Conservation (phyloP, 1,140 invertebrate species). For the Meloidogyne chitwoodi region DNA sequence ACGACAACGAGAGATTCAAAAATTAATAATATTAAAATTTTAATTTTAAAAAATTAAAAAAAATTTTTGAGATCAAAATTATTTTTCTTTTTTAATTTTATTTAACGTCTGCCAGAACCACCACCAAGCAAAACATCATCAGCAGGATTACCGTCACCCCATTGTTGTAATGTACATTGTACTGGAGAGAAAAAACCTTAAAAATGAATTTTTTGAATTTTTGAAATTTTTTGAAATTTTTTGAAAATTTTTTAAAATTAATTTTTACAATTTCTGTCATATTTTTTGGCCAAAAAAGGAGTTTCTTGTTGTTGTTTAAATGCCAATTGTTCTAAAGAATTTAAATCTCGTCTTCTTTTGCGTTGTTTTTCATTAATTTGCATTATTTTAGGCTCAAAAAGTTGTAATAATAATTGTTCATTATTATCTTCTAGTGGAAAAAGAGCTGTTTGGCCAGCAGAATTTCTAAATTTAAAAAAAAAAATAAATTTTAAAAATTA, state of each 20-base stretch:
- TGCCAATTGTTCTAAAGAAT: not conserved
- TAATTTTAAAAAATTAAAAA: too few species aligned
- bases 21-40: too few species aligned
- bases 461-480: not conserved
- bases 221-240: too few species aligned
- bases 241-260: too few species aligned
- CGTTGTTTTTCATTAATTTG: not conserved
- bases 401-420: not conserved
- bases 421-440: not conserved
- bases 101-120: too few species aligned
- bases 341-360: not conserved
- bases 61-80: too few species aligned
- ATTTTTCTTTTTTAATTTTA: too few species aligned
- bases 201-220: not conserved
- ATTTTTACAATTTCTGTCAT: slow-evolving; percentile 1
- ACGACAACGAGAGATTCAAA: too few species aligned
- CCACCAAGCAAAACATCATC: too few species aligned
- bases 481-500: too few species aligned
- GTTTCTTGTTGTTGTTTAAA: not conserved
- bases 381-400: not conserved
- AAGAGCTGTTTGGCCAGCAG: not conserved
- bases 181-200: slow-evolving; percentile 14
- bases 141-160: too few species aligned
- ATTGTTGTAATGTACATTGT: not conserved
- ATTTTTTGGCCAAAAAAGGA: slow-evolving; percentile 9